phyloP scores from a whole-genome alignment of 2,797 vertebrate genomes.

The Phoeniculus purpureus region DNA sequence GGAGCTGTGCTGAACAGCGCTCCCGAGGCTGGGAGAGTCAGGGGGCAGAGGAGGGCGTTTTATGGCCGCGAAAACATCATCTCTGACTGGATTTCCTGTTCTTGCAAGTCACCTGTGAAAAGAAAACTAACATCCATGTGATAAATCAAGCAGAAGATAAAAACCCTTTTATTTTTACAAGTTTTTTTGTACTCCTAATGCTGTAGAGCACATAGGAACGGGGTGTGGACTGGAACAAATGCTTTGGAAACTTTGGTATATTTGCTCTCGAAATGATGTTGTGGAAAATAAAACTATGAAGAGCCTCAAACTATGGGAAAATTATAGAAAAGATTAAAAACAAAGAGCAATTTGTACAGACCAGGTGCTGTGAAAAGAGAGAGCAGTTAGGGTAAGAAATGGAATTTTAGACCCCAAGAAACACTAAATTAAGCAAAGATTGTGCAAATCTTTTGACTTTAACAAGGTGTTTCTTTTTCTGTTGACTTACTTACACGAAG shows the following conservation, averaged over 20 bases:
- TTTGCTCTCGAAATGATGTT: fast-evolving
- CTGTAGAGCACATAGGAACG: fast-evolving
- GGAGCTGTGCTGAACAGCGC: not conserved
- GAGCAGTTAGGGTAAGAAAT: not conserved
- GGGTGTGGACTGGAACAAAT: not conserved
- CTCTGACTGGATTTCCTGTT: not conserved
- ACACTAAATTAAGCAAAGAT: not conserved
- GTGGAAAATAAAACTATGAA: not conserved
- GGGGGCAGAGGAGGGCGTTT: not conserved
- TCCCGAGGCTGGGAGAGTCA: not conserved
- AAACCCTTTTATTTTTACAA: not conserved
- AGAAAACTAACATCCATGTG: not conserved
- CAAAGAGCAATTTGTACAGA: not conserved
- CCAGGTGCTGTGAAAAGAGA: not conserved
- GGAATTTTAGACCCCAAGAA: not conserved
- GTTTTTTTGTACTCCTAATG: fast-evolving
- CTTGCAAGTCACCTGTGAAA: not conserved
- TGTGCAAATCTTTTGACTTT: not conserved
- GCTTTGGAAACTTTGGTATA: not conserved
- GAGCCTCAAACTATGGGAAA: not conserved
- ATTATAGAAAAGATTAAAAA: not conserved
- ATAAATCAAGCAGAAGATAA: not conserved
- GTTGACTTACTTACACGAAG: not conserved
- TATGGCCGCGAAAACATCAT: not conserved
- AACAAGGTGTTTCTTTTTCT: not conserved